Conservation (phyloP, 1,140 invertebrate species). For the Bradysia coprophila region DNA sequence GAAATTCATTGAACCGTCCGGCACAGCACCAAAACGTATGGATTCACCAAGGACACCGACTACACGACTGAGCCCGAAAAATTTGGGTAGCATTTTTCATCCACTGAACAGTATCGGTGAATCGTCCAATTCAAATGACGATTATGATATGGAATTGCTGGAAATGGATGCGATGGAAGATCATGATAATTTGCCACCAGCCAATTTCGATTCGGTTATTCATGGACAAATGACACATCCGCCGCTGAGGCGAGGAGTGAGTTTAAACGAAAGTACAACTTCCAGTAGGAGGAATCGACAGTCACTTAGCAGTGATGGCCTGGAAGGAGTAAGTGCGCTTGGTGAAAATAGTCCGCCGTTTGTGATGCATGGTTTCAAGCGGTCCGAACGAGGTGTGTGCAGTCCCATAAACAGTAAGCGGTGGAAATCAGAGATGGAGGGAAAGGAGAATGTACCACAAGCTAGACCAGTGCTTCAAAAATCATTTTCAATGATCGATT, state of each 20-base stretch:
- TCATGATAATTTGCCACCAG: slow-evolving; percentile 16
- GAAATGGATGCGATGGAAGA: slow-evolving; percentile 33
- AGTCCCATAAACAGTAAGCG: slow-evolving; percentile 26
- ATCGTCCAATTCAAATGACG: slow-evolving; percentile 38
- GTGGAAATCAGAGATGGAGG: slow-evolving; percentile 17
- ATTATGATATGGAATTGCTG: slow-evolving; percentile 47
- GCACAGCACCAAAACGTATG: slow-evolving; percentile 16
- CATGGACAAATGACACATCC: slow-evolving; percentile 15
- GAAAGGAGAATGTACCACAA: slow-evolving; percentile 3
- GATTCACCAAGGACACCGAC: slow-evolving; percentile 21
- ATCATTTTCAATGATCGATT: slow-evolving; percentile 21
- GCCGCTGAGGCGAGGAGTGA: slow-evolving; percentile 23
- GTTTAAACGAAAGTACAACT: slow-evolving; percentile 16
- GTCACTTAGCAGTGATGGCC: slow-evolving; percentile 14
- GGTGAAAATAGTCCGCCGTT: slow-evolving; percentile 5
- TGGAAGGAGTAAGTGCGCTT: slow-evolving; percentile 6
- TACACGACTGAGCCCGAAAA: slow-evolving; percentile 1
- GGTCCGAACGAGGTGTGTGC: background rate
- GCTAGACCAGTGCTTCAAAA: slow-evolving; percentile 13
- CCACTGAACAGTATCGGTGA: slow-evolving; percentile 29
- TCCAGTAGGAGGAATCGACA: slow-evolving; percentile 17
- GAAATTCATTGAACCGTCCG: slow-evolving; percentile 31
- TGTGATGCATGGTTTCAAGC: no score
- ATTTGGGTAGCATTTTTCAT: slow-evolving; percentile 13
- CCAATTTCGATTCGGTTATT: slow-evolving; percentile 24